Evolutionary conservation across 2,888 invertebrate species (phyloP).

Genomic region (Philhelius pedissequus): DNA sequence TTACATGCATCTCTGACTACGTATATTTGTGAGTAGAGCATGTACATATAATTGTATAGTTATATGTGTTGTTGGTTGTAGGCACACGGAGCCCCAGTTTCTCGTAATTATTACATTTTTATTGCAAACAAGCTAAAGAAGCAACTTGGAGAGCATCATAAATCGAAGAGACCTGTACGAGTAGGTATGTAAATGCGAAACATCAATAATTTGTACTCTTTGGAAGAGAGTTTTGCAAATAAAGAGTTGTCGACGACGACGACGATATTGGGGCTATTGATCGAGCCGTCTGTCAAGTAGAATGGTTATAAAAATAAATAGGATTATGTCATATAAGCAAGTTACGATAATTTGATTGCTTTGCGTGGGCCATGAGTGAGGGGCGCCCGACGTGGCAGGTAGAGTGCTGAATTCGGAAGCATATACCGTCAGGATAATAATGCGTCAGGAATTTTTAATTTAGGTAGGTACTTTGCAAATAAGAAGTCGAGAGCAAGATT

Average conservation of each 20-base stretch:
- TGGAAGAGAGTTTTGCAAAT: conserved; percentile 38
- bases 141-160: not conserved
- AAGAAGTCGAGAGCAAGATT: not conserved
- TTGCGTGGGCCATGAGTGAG: not conserved
- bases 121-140: conserved; percentile 34
- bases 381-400: not conserved
- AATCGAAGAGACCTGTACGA: not conserved
- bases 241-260: too few species aligned
- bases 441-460: conserved; percentile 30
- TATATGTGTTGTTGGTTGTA: not conserved
- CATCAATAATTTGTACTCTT: conserved; percentile 32
- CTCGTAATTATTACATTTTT: conserved; percentile 66
- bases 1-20: conserved; percentile 52
- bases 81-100: conserved; percentile 54
- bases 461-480: not conserved
- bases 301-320: conserved; percentile 61
- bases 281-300: conserved; percentile 28
- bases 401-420: conserved; percentile 31
- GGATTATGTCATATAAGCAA: conserved; percentile 58
- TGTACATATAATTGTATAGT: not conserved
- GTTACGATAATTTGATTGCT: conserved; percentile 48
- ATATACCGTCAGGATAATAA: conserved; percentile 30
- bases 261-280: not conserved
- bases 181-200: not conserved
- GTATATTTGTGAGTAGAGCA: not conserved